Evolutionary conservation across 2,888 invertebrate species (phyloP).

Genomic region (Ochropleura leucogaster): DNA sequence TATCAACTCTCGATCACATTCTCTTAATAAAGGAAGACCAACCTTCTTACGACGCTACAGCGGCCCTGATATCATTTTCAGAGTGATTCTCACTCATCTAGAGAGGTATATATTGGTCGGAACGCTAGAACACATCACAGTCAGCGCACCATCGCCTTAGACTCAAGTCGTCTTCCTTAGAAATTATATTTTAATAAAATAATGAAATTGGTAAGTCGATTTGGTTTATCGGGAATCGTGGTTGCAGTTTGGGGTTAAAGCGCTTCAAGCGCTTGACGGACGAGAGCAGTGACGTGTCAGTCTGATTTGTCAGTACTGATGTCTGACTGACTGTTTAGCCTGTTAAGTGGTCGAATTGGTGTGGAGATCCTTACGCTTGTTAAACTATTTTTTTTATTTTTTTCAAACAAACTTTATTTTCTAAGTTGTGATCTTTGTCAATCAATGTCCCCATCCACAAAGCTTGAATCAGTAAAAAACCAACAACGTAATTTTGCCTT

Average conservation of each 20-base stretch:
- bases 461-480: not conserved
- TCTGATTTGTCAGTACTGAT: slow-evolving; percentile 19
- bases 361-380: not conserved
- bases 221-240: slow-evolving; percentile 45
- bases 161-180: slow-evolving; percentile 73
- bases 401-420: not conserved
- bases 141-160: slow-evolving; percentile 74
- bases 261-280: not conserved
- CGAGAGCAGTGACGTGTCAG: not conserved
- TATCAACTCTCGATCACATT: slow-evolving; percentile 71
- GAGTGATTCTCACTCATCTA: slow-evolving; percentile 76
- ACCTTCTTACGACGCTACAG: slow-evolving; percentile 70
- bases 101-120: slow-evolving; percentile 80
- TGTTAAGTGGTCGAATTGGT: slow-evolving; percentile 10
- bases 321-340: not conserved
- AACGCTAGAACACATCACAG: slow-evolving; percentile 81
- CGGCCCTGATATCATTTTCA: slow-evolving; percentile 87
- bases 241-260: slow-evolving; percentile 21
- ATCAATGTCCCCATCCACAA: not conserved
- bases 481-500: not conserved
- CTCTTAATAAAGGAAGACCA: slow-evolving; percentile 76
- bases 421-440: not conserved
- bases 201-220: slow-evolving; percentile 88
- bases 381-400: not conserved
- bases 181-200: slow-evolving; percentile 68